phyloP scores from a whole-genome alignment of 2,113 vertebrate species.

The Lophochroa leadbeateri region DNA sequence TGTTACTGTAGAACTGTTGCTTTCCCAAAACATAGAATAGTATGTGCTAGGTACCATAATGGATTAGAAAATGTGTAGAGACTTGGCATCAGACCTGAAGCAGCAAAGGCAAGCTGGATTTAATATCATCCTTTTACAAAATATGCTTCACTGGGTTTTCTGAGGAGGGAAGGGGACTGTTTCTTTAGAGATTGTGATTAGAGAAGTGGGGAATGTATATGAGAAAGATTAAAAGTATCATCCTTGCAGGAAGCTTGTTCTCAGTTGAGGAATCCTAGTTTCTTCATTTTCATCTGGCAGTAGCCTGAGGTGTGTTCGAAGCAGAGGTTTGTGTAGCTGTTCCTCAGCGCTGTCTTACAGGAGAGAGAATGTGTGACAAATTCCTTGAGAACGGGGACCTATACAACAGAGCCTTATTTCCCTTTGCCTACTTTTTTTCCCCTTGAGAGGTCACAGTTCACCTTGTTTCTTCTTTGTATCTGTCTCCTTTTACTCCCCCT shows the following conservation, averaged over 20 bases:
- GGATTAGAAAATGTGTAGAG: background rate
- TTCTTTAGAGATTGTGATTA: background rate
- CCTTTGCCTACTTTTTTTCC: background rate
- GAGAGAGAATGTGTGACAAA: background rate
- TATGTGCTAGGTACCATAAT: background rate
- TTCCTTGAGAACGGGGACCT: background rate
- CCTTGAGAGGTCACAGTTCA: background rate
- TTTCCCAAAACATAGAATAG: constrained; percentile 28
- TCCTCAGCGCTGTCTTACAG: background rate
- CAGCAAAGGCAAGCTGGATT: background rate
- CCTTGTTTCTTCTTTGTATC: background rate
- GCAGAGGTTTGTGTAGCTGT: background rate
- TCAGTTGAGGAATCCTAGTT: background rate
- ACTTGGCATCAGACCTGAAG: background rate
- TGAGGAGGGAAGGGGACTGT: background rate
- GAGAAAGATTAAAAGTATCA: background rate
- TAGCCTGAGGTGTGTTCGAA: background rate
- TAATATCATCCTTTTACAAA: background rate
- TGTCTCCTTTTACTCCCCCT: background rate
- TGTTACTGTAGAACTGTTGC: constrained; percentile 19
- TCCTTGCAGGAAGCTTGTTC: constrained; percentile 1
- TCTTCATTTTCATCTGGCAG: background rate
- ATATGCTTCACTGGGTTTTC: background rate
- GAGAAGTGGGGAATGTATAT: background rate
- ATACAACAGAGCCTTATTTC: background rate